A percentile compares a stretch with the other conserved stretches of the same genome.
phyloP scores from a whole-genome alignment of 2,888 invertebrate species.

The Autographa gamma region DNA sequence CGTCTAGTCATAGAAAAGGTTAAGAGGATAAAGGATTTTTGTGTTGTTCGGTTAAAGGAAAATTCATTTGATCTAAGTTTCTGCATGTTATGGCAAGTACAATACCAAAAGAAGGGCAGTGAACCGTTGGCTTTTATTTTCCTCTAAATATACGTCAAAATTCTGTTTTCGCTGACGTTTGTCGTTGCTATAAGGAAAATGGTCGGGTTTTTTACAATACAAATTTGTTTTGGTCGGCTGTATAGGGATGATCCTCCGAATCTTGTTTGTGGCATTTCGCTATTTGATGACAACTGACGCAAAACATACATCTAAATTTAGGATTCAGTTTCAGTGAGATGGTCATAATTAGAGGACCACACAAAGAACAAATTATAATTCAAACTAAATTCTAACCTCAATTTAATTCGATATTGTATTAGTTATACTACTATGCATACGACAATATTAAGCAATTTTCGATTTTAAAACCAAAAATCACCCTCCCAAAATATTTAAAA shows the following conservation, averaged over 20 bases:
- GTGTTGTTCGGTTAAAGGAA: constrained; percentile 18
- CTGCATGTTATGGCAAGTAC: constrained; percentile 20
- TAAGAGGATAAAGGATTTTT: constrained; percentile 22
- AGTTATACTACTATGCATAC: too few relatives aligned
- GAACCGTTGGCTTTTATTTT: constrained; percentile 30
- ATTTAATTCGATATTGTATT: too few relatives aligned
- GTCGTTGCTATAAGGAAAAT: constrained; percentile 16
- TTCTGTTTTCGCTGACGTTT: constrained; percentile 15
- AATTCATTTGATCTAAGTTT: constrained; percentile 37
- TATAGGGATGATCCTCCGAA: neutral
- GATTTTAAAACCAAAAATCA: neutral
- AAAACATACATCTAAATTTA: neutral
- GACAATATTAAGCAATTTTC: too few relatives aligned
- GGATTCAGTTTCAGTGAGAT: neutral
- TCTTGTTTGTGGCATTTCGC: neutral
- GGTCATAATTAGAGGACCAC: neutral
- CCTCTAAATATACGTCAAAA: constrained; percentile 25
- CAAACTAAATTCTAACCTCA: too few relatives aligned
- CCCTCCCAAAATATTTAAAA: neutral
- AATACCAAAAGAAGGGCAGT: constrained; percentile 23
- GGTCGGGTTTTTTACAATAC: neutral
- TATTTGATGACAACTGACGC: neutral
- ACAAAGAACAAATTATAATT: neutral
- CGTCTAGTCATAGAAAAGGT: constrained; percentile 13
- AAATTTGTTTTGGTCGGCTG: constrained; percentile 11